A percentile compares a stretch with the other conserved stretches of the same genome.
Evolutionary conservation across 2,113 vertebrate species (phyloP).

Genomic region (Gorsachius goisagi): DNA sequence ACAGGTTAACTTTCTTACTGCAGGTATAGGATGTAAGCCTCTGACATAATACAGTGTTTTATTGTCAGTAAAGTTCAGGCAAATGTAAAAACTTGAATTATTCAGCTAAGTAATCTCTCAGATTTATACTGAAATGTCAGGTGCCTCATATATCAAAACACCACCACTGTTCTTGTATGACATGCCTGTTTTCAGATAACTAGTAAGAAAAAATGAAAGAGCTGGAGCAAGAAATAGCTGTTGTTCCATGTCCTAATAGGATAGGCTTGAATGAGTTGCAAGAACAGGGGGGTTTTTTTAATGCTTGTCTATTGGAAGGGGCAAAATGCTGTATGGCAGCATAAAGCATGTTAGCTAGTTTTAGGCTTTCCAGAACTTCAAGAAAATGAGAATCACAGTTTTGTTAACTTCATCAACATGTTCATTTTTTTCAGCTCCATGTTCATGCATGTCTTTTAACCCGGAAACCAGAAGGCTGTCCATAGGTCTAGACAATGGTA

Average conservation of each 20-base stretch:
- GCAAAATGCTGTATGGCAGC: neutral
- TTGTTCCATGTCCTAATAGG: neutral
- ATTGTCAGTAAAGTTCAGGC: neutral
- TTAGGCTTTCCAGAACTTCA: conserved; percentile 57
- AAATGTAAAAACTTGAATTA: neutral
- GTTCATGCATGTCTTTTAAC: conserved; percentile 98
- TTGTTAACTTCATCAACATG: conserved; percentile 80
- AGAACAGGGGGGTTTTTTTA: neutral
- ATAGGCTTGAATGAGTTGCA: conserved; percentile 31
- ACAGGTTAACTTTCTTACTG: neutral
- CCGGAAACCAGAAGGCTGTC: conserved; percentile 97
- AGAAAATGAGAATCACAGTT: conserved; percentile 42
- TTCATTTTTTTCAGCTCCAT: conserved; percentile 87
- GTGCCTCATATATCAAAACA: neutral
- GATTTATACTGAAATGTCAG: neutral
- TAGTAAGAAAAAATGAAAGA: neutral
- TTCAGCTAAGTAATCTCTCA: neutral
- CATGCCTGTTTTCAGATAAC: neutral
- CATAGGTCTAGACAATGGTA: conserved; percentile 94
- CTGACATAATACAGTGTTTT: neutral
- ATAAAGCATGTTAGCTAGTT: conserved; percentile 27
- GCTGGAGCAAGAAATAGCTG: neutral
- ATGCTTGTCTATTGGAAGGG: neutral
- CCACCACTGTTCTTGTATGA: neutral
- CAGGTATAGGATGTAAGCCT: neutral